Evolutionary conservation across 53 echinoderm and acorn worm species (phyloP), one percentile per base, ranked within the genome.

Genomic region (Crossaster papposus): DNA sequence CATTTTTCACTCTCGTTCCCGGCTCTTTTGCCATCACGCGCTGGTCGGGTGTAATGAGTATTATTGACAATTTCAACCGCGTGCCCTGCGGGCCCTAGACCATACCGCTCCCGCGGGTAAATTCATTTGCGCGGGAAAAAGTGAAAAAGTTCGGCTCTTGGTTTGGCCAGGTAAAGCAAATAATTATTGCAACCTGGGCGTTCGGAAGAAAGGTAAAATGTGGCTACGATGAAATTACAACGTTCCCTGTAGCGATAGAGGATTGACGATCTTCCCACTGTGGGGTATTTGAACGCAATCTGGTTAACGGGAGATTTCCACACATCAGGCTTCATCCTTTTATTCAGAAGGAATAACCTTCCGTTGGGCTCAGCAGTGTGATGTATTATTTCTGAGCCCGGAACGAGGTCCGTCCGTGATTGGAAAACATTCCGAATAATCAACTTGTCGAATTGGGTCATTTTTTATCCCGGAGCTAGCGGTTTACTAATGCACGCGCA

Each of bases 1-100:
- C 75, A 74, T 74, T 74, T 74, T 36, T 74, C 75, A 36, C 36
- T 33, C 75, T 7, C 36, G 75, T 74, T 74, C 75, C 75, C 75
- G 75, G 14, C 15, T 74, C 15, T 17, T 36, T 2, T 5, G 36
- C 34, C 34, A 36, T 14, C 14, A 14, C 11, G 32, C 11, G 13
- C 13, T 12, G 18, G 14, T 74, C 33, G 75, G 18, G 17, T 11
- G 36, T 74, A 36, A 74, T 36, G 36, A 74, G 36, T 31, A 22
- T 68, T n/a, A 68, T 68, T 68, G 68, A 68, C 68, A 68, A 68
- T 68, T 68, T 28, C 68, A 58, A 58, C 58, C 24, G 24, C 28
- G 28, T 28, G 4, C 22, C 24, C 68, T 28, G 24, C 28, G n/a
- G 68, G 24, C 28, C 11, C 0, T 4, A 12, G 28, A 68, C n/a